Evolutionary conservation across 2,113 vertebrate species (phyloP).

Genomic region (Meles meles): DNA sequence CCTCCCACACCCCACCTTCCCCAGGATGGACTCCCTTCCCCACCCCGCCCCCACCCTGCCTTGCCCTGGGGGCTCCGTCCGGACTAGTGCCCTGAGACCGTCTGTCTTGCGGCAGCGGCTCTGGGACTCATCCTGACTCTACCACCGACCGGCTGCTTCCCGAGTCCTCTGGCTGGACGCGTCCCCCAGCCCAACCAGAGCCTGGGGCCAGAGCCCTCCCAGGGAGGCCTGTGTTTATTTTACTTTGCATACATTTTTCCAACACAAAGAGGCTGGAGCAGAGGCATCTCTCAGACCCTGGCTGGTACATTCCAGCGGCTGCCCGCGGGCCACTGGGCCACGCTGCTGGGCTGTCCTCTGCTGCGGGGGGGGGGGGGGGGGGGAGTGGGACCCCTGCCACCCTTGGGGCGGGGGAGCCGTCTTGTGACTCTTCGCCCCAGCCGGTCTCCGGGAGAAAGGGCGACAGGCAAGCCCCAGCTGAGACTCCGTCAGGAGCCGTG

Average conservation of each 20-base stretch:
- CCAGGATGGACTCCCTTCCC: too few species aligned
- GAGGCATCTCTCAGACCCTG: neutral
- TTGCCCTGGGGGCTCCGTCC: neutral
- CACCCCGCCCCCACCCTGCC: neutral
- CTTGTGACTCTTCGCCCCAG: neutral
- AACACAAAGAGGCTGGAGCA: neutral
- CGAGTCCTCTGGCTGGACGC: neutral
- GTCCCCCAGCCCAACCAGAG: neutral
- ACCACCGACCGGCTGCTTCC: neutral
- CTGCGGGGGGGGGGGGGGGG: too few species aligned
- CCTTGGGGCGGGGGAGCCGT: neutral
- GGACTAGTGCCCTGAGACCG: neutral
- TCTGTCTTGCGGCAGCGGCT: neutral
- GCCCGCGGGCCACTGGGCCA: too few species aligned
- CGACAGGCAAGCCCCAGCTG: fast-evolving
- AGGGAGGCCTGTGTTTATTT: neutral
- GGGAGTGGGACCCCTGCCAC: neutral
- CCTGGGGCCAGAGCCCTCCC: neutral
- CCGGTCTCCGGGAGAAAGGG: neutral
- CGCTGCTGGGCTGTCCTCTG: too few species aligned
- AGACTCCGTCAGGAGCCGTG: fast-evolving
- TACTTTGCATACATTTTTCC: neutral
- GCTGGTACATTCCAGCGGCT: neutral
- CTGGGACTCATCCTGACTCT: neutral
- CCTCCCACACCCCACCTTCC: neutral